Conservation (phyloP, 2,888 invertebrate species). For the Rhingia campestris region DNA sequence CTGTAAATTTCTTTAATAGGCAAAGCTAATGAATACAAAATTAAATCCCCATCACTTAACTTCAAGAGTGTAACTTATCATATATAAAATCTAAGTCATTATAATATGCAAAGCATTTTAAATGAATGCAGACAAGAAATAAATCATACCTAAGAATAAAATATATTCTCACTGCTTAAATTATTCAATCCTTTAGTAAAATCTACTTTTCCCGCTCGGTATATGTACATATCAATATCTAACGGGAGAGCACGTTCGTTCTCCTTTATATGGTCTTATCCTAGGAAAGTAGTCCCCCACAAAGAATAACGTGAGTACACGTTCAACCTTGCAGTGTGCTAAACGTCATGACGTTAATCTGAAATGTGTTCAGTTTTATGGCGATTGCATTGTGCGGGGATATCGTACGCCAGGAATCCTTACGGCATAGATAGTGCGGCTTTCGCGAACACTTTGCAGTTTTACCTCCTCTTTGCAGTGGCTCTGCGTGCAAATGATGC, state of each 20-base stretch:
- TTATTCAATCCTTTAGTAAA: constrained; percentile 60
- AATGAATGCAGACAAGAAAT: constrained; percentile 55
- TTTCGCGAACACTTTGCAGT: constrained; percentile 58
- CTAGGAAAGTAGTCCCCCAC: constrained; percentile 32
- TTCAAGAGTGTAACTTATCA: too few species aligned
- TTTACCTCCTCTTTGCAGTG: constrained; percentile 56
- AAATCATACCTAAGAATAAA: constrained; percentile 69
- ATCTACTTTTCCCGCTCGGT: constrained; percentile 11
- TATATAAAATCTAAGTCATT: too few species aligned
- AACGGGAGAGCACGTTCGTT: constrained; percentile 55
- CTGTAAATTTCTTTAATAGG: too few species aligned
- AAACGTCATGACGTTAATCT: constrained; percentile 70
- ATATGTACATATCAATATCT: constrained; percentile 55
- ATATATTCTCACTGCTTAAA: constrained; percentile 59
- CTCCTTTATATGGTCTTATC: constrained; percentile 59
- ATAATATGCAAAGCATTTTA: constrained; percentile 25
- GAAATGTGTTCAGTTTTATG: constrained; percentile 67
- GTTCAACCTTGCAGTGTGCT: constrained; percentile 64
- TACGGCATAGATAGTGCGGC: constrained; percentile 61
- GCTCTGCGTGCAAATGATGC: constrained; percentile 66
- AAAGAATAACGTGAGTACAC: constrained; percentile 63
- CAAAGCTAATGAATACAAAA: too few species aligned
- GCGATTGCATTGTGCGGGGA: constrained; percentile 67
- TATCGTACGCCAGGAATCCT: constrained; percentile 44
- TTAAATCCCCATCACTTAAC: too few species aligned